These are phyloP conservation scores for Lamellibrachia luymesi DNA, from an alignment of 1,140 invertebrate species.

Conservation along the genomic window DNA sequence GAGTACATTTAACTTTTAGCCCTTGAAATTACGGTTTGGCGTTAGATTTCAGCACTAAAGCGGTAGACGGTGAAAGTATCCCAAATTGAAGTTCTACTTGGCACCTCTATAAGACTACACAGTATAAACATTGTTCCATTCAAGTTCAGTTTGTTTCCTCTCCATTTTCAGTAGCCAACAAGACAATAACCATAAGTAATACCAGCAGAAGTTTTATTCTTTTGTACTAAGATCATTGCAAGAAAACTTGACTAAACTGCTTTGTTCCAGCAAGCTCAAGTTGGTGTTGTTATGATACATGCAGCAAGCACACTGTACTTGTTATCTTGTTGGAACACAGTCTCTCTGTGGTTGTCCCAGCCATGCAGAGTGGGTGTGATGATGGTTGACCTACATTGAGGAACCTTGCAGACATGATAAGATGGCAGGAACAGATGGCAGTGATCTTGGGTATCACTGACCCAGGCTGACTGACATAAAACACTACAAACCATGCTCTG, in stretches of 20 bases:
- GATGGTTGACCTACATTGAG: not conserved
- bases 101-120: too few relatives aligned
- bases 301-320: not conserved
- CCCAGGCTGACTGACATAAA: not conserved
- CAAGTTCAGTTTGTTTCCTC: too few relatives aligned
- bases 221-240: too few relatives aligned
- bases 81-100: too few relatives aligned
- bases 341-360: not conserved
- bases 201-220: too few relatives aligned
- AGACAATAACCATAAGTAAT: too few relatives aligned
- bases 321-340: not conserved
- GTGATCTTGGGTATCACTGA: not conserved
- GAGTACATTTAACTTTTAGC: too few relatives aligned
- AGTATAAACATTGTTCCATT: too few relatives aligned
- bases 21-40: too few relatives aligned
- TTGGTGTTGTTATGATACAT: not conserved
- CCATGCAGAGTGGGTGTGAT: not conserved
- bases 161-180: too few relatives aligned
- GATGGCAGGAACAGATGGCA: not conserved
- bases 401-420: not conserved
- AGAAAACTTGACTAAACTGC: not conserved
- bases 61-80: too few relatives aligned
- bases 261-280: not conserved
- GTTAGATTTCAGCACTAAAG: too few relatives aligned
- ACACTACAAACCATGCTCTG: not conserved